These are phyloP conservation scores for Bombus waltoni DNA, from an alignment of 1,140 invertebrate genomes.

Conservation along the genomic window DNA sequence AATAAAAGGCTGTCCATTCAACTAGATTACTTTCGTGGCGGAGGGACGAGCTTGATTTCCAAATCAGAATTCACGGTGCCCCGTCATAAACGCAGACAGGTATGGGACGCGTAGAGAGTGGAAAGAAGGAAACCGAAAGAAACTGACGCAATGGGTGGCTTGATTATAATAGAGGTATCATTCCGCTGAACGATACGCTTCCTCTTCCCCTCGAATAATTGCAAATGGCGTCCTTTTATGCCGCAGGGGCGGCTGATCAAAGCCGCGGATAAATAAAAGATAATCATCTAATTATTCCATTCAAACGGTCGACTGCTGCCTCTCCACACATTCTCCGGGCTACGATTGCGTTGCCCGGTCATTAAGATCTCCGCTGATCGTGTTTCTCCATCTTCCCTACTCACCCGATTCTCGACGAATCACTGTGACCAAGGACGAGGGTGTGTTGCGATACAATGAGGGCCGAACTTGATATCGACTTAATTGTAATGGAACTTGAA, in stretches of 20 bases:
- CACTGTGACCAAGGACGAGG: constrained; percentile 56
- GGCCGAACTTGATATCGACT: constrained; percentile 19
- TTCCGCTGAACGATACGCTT: constrained; percentile 73
- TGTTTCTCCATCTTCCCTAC: constrained; percentile 53
- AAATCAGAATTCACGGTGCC: neutral
- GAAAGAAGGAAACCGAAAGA: constrained; percentile 33
- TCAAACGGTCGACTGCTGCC: constrained; percentile 63
- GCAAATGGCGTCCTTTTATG: constrained; percentile 78
- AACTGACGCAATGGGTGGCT: constrained; percentile 78
- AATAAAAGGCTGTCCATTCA: neutral
- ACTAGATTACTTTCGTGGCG: neutral
- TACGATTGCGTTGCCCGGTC: constrained; percentile 61
- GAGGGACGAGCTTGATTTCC: neutral
- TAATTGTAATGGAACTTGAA: constrained; percentile 34
- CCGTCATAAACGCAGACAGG: neutral
- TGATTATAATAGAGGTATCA: constrained; percentile 82
- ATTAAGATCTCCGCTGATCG: constrained; percentile 69
- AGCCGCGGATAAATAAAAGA: constrained; percentile 78
- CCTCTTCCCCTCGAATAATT: constrained; percentile 77
- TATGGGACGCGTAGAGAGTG: neutral
- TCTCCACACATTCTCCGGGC: constrained; percentile 33
- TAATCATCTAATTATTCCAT: constrained; percentile 80
- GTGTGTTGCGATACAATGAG: constrained; percentile 41
- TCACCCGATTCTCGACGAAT: constrained; percentile 55
- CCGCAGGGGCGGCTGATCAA: constrained; percentile 73